These are phyloP conservation scores for Ophion slaviceki DNA, from an alignment of 2,888 invertebrate species.

Conservation along the genomic window DNA sequence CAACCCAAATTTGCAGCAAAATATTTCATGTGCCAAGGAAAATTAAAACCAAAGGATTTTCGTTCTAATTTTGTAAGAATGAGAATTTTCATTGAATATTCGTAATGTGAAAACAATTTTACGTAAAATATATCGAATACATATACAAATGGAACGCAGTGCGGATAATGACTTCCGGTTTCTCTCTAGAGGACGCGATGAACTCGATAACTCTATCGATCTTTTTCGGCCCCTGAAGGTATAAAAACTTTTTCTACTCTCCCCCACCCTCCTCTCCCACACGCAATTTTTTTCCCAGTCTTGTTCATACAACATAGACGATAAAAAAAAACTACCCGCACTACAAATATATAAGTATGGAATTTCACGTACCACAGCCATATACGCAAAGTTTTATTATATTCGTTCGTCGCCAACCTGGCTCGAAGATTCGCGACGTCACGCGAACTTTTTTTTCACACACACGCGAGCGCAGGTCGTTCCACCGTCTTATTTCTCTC, in stretches of 20 bases:
- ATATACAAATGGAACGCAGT: slow-evolving; percentile 24
- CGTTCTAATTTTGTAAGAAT: not conserved
- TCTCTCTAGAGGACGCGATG: not conserved
- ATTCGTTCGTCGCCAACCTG: slow-evolving; percentile 53
- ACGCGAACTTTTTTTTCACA: slow-evolving; percentile 36
- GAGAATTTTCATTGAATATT: not conserved
- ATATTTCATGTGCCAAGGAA: too few species aligned
- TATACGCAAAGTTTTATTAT: not conserved
- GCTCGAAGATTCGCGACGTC: slow-evolving; percentile 40
- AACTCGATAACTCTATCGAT: slow-evolving; percentile 47
- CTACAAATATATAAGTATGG: slow-evolving; percentile 3
- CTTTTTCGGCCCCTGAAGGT: slow-evolving; percentile 16
- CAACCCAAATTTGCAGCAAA: too few species aligned
- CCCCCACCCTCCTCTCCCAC: not conserved
- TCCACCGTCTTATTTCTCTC: not conserved
- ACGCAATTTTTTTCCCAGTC: not conserved
- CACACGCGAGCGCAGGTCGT: slow-evolving; percentile 42
- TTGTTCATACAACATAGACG: not conserved
- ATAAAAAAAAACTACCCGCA: not conserved
- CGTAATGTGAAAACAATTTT: not conserved
- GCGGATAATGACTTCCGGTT: slow-evolving; percentile 39
- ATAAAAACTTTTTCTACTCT: slow-evolving; percentile 14
- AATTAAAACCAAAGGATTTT: too few species aligned
- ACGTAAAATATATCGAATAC: not conserved
- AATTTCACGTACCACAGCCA: slow-evolving; percentile 4